Evolutionary conservation across 2,888 invertebrate species (phyloP).

Genomic region (Caenorhabditis sp.): DNA sequence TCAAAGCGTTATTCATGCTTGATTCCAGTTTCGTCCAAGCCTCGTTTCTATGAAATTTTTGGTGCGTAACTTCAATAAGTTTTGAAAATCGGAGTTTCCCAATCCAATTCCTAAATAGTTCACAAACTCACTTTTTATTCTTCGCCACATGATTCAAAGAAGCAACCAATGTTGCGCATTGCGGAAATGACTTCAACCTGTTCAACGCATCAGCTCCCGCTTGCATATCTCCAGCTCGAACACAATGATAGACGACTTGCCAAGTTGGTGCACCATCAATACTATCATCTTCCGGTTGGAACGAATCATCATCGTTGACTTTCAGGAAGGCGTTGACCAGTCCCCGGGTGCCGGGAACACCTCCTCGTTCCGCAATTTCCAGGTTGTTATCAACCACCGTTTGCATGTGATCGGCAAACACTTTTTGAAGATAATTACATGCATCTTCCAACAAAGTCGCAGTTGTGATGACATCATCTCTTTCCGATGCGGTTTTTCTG

Average conservation of each 20-base stretch:
- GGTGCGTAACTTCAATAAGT: too few relatives aligned
- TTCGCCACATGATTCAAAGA: slow-evolving; percentile 49
- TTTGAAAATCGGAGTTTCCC: too few relatives aligned
- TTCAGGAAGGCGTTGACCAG: slow-evolving; percentile 67
- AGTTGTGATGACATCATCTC: slow-evolving; percentile 46
- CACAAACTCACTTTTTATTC: slow-evolving; percentile 34
- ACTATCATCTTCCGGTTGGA: slow-evolving; percentile 46
- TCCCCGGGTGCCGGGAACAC: slow-evolving; percentile 62
- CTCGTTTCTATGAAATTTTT: too few relatives aligned
- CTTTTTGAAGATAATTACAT: slow-evolving; percentile 54
- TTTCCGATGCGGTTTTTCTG: slow-evolving; percentile 23
- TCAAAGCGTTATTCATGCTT: too few relatives aligned
- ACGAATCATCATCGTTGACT: slow-evolving; percentile 24
- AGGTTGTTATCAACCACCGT: slow-evolving; percentile 58
- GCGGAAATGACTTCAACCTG: slow-evolving; percentile 45
- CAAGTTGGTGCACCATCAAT: slow-evolving; percentile 48
- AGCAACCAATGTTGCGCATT: slow-evolving; percentile 50
- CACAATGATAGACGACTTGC: slow-evolving; percentile 52
- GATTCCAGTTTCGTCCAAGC: too few relatives aligned
- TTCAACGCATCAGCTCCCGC: slow-evolving; percentile 40
- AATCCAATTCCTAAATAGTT: too few relatives aligned
- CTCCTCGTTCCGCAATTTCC: slow-evolving; percentile 62
- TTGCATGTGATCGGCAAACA: slow-evolving; percentile 62
- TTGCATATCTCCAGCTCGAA: slow-evolving; percentile 52
- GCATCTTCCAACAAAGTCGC: slow-evolving; percentile 45